Base-by-base conservation (phyloP, 2,113 vertebrate genomes). In the Grus americana region DNA sequence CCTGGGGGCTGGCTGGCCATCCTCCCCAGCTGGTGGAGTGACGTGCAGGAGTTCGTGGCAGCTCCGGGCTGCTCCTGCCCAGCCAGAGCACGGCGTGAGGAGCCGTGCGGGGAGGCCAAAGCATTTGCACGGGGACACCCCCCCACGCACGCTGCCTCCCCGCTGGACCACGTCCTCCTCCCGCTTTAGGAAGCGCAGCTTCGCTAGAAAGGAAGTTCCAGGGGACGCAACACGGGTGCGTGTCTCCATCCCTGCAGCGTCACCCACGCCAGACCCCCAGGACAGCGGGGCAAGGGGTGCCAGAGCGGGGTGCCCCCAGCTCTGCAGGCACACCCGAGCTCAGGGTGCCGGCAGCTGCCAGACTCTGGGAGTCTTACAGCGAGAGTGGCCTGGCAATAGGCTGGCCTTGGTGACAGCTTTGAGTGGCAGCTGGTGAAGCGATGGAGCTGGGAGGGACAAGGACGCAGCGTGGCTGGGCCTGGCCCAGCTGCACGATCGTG, bases 211-310 rank as follows among this genome's bases (percentile, higher is more conserved):
- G 54, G 61, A n/a, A 50, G 18, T 8, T 23, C 22, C 61, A 6
- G 22, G 27, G 44, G 36, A 2, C 1, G 8, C 0, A 5, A 38
- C 10, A 0, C 3, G 3, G 52, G 20, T 5, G 15, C 11, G 1
- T 0, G 5, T 32, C 68, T 36, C 40, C 67, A 5, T 12, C 29
- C 46, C 44, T 13, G 21, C 9, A 9, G 61, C 7, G 2, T 29
- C 62, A 4, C n/a, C 29, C 1, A 14, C 12, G 30, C 40, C 30
- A 8, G 19, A 46, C 6, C 21, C 40, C 4, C 38, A 38, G 12
- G 54, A 8, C 18, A 22, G 38, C 16, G 3, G 44, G 67, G 29
- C 44, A 5, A 26, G 34, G 44, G 79, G 57, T 52, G 23, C 57
- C 30, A 23, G 36, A 14, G 8, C 11, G 5, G 49, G 68, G 82